A percentile compares a stretch with the other conserved stretches of the same genome.
Conservation (phyloP, 2,113 vertebrate genomes). For the Promerops cafer region DNA sequence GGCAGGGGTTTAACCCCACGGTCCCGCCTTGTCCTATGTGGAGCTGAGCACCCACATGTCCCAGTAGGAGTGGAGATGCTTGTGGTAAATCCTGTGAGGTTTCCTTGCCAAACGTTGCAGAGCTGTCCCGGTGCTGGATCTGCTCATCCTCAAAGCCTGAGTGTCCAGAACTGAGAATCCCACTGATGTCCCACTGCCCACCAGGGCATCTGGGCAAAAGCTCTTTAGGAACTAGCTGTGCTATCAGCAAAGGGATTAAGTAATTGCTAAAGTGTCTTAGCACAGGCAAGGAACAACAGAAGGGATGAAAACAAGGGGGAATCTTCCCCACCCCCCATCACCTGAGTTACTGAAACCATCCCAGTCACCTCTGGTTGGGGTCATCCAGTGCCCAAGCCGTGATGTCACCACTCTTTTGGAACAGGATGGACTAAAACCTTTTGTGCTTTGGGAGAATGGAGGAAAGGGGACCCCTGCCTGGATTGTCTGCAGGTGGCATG, state of each 20-base stretch:
- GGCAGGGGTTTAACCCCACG: accelerated
- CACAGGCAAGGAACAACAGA: not conserved
- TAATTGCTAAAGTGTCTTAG: not conserved
- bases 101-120: not conserved
- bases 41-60: not conserved
- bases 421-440: not conserved
- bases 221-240: not conserved
- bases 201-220: not conserved
- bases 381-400: not conserved
- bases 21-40: not conserved
- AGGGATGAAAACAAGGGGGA: not conserved
- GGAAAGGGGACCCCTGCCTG: not conserved
- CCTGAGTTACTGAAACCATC: not conserved
- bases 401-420: not conserved
- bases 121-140: not conserved
- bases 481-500: not conserved
- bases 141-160: not conserved
- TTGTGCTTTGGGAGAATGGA: not conserved
- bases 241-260: not conserved
- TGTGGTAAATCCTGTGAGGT: not conserved
- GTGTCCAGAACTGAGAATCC: not conserved
- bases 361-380: not conserved
- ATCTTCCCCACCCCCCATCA: not conserved
- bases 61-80: not conserved
- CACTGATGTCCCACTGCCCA: not conserved